phyloP scores from a whole-genome alignment of 2,113 vertebrate species.

The Bubalus kerabau region DNA sequence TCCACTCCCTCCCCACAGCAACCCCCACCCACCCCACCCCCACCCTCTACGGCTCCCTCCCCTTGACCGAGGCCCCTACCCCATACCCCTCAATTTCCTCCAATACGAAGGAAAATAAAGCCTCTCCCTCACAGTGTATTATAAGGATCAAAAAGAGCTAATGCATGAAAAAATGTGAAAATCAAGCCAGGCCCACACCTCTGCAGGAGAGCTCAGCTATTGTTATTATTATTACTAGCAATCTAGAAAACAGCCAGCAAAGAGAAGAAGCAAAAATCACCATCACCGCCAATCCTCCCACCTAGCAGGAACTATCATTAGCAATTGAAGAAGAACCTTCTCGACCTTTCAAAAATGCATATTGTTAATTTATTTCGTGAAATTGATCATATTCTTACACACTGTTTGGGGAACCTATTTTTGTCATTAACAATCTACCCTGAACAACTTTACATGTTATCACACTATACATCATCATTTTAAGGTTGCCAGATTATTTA shows the following conservation, averaged over 20 bases:
- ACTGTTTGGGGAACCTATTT: not conserved
- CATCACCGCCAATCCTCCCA: not conserved
- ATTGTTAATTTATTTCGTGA: not conserved
- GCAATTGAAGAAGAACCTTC: not conserved
- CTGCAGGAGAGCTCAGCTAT: not conserved
- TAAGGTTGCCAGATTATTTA: fast-evolving
- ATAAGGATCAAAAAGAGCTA: not conserved
- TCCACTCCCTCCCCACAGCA: not conserved
- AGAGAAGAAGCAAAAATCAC: not conserved
- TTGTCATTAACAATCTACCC: not conserved
- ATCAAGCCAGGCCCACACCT: not conserved
- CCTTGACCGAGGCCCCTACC: not conserved
- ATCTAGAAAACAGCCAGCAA: not conserved
- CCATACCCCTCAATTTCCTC: not conserved
- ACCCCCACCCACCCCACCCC: too few relatives aligned
- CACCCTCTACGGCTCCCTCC: not conserved
- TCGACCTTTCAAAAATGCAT: not conserved
- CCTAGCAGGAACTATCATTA: not conserved
- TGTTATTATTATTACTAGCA: not conserved
- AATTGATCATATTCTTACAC: not conserved
- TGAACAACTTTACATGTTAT: not conserved
- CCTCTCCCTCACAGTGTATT: not conserved
- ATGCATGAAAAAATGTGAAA: not conserved
- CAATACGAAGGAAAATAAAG: not conserved
- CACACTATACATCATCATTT: not conserved